A percentile compares a stretch with the other conserved stretches of the same genome.
phyloP scores from a whole-genome alignment of 2,113 vertebrate genomes.

The Aegithalos caudatus region DNA sequence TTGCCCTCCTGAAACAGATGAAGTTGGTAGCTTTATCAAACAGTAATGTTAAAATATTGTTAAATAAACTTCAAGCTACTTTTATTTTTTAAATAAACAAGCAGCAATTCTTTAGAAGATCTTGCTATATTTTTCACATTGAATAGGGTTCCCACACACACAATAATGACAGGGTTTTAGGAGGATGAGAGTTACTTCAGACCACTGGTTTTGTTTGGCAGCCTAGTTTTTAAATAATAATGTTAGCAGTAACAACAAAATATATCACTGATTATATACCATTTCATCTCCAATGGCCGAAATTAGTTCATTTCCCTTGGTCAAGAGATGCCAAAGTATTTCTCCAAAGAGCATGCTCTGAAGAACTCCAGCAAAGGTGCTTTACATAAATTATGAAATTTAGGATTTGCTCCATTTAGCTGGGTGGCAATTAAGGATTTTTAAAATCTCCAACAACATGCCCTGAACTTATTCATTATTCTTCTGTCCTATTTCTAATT shows the following conservation, averaged over 20 bases:
- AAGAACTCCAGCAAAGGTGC: background rate
- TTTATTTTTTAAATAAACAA: background rate
- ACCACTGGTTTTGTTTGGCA: constrained; percentile 62
- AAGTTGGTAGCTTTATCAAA: background rate
- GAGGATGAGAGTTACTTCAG: constrained; percentile 59
- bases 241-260: constrained; percentile 70
- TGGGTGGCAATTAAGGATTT: background rate
- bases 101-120: background rate
- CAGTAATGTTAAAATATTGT: background rate
- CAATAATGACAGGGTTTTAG: constrained; percentile 64
- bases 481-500: background rate
- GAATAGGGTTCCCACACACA: background rate
- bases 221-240: constrained; percentile 56
- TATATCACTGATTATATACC: constrained; percentile 67
- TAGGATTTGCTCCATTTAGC: background rate
- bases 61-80: background rate
- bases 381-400: background rate
- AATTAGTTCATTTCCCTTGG: constrained; percentile 27
- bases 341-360: background rate
- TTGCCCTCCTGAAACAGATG: background rate
- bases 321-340: background rate
- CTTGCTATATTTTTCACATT: background rate
- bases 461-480: background rate
- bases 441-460: background rate
- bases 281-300: background rate